Percentiles rank a stretch among this genome's conserved stretches.
phyloP scores from a whole-genome alignment of 2,113 vertebrate species.

The Nerophis lumbriciformis region DNA sequence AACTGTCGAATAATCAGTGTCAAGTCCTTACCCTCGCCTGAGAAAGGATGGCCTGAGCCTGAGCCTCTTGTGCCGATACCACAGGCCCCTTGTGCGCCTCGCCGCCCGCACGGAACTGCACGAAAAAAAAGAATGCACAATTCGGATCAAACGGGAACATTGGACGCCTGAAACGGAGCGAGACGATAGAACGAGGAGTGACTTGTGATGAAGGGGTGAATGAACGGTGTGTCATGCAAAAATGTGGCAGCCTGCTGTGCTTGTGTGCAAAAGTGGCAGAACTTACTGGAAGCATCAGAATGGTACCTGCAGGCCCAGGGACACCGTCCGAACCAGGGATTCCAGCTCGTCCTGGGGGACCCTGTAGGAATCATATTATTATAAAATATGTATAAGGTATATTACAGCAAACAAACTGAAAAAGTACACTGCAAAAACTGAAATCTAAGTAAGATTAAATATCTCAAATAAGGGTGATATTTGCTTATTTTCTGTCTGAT shows the following conservation, averaged over 20 bases:
- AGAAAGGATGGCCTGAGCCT: slow-evolving; percentile 94
- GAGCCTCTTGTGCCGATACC: slow-evolving; percentile 90
- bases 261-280: slow-evolving; percentile 7
- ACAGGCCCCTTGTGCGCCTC: slow-evolving; percentile 89
- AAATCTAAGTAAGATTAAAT: too few relatives aligned
- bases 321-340: slow-evolving; percentile 93
- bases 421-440: too few relatives aligned
- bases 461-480: too few relatives aligned
- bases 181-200: slow-evolving; percentile 28
- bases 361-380: slow-evolving; percentile 78
- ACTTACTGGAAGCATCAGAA: slow-evolving; percentile 95
- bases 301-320: slow-evolving; percentile 90
- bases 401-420: too few relatives aligned
- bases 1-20: background rate
- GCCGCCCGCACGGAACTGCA: slow-evolving; percentile 90
- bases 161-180: background rate
- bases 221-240: slow-evolving; percentile 12
- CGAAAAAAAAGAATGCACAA: slow-evolving; percentile 13
- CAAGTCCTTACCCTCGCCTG: slow-evolving; percentile 85
- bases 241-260: slow-evolving; percentile 4
- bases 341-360: slow-evolving; percentile 87
- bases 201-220: slow-evolving; percentile 18
- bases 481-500: too few relatives aligned
- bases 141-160: slow-evolving; percentile 26
- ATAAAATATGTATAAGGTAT: too few relatives aligned